Conservation (phyloP, 2,797 vertebrate genomes). For the Microctenopoma lineatum region DNA sequence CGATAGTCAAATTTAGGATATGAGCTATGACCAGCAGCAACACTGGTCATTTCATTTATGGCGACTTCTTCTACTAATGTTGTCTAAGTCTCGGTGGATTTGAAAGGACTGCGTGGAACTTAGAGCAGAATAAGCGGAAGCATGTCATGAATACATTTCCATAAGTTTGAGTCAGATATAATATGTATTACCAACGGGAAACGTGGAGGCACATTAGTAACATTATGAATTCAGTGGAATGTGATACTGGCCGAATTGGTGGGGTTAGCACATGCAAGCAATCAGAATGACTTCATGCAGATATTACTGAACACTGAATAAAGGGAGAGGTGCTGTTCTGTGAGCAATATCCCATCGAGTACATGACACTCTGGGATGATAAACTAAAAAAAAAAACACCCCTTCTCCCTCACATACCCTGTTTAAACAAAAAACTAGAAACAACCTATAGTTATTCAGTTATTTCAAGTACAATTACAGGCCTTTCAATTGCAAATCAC, state of each 20-base stretch:
- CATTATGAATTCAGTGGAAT: conserved; percentile 46
- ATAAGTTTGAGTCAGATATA: conserved; percentile 58
- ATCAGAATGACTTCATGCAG: conserved; percentile 23
- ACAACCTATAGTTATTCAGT: conserved; percentile 81
- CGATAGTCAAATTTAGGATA: conserved; percentile 65
- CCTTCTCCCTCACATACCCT: conserved; percentile 35
- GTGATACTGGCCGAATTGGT: conserved; percentile 27
- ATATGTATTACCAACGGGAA: conserved; percentile 54
- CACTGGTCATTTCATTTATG: conserved; percentile 43
- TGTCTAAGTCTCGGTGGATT: conserved; percentile 45
- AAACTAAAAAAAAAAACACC: conserved; percentile 44
- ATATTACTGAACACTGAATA: conserved; percentile 3
- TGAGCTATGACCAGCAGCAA: conserved; percentile 67
- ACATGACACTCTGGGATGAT: conserved; percentile 42
- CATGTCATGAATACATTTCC: conserved; percentile 71
- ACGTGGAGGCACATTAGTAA: conserved; percentile 51
- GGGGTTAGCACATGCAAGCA: conserved; percentile 28
- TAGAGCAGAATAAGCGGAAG: conserved; percentile 54
- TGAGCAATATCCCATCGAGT: conserved; percentile 26
- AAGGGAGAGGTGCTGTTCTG: conserved; percentile 2
- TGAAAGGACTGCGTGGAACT: conserved; percentile 54
- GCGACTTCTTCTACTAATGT: conserved; percentile 40
- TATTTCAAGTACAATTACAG: conserved; percentile 80
- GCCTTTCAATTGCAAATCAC: conserved; percentile 87
- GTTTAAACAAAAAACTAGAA: conserved; percentile 22